phyloP scores from a whole-genome alignment of 2,113 vertebrate species.

The Osmerus eperlanus region DNA sequence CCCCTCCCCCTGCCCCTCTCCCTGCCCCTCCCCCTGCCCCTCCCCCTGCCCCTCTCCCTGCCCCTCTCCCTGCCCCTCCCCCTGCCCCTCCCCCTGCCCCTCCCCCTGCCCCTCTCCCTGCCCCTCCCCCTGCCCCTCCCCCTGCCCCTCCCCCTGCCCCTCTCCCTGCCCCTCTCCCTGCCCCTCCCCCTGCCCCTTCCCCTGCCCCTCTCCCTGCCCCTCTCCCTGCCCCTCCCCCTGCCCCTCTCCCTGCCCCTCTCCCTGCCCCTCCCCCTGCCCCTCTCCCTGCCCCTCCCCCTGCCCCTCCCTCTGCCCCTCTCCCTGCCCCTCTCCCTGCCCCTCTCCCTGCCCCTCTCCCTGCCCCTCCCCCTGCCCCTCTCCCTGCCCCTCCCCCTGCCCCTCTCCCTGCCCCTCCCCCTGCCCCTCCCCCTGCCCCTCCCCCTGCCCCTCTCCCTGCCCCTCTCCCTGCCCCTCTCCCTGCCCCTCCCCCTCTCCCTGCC shows the following conservation, averaged over 20 bases:
- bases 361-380: constrained; percentile 31
- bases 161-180: too few relatives aligned
- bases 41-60: not conserved
- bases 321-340: not conserved
- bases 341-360: not conserved
- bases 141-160: not conserved
- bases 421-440: too few relatives aligned
- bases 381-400: not conserved
- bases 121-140: not conserved
- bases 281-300: too few relatives aligned
- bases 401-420: not conserved
- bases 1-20: constrained; percentile 31
- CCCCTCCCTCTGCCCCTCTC: too few relatives aligned
- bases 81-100: not conserved
- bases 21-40: too few relatives aligned
- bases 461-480: constrained; percentile 38
- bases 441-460: not conserved
- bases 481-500: too few relatives aligned
- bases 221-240: not conserved
- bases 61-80: too few relatives aligned
- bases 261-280: constrained; percentile 5
- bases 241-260: too few relatives aligned
- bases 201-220: constrained; percentile 4
- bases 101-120: constrained; percentile 39
- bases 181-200: constrained; percentile 27